A percentile compares a stretch with the other conserved stretches of the same genome.
These are phyloP conservation scores for Lycocerus yunnanus DNA, from an alignment of 2,888 invertebrate species.

Conservation along the genomic window DNA sequence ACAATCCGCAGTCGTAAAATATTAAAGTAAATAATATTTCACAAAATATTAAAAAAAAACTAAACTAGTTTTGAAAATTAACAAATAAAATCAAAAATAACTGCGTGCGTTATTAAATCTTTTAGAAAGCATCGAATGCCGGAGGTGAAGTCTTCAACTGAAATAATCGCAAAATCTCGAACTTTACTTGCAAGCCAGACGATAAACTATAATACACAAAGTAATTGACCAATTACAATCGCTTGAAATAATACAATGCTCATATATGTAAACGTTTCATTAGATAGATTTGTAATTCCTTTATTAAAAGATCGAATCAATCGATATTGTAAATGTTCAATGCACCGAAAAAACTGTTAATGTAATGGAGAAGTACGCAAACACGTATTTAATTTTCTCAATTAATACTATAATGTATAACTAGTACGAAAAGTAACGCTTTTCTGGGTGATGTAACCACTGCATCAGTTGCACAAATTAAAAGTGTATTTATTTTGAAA, in stretches of 20 bases:
- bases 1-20: too few relatives aligned
- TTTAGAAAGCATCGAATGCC: neutral
- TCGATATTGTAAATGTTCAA: neutral
- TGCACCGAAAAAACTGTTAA: neutral
- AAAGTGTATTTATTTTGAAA: too few relatives aligned
- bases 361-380: neutral
- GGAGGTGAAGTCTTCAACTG: neutral
- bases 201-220: constrained; percentile 13
- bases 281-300: constrained; percentile 6
- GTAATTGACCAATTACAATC: constrained; percentile 19
- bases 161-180: neutral
- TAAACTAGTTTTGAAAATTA: neutral
- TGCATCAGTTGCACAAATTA: too few relatives aligned
- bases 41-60: too few relatives aligned
- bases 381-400: neutral
- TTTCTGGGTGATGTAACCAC: too few relatives aligned
- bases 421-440: too few relatives aligned
- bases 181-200: neutral
- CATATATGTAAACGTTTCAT: constrained; percentile 4
- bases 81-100: neutral
- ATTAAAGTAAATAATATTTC: too few relatives aligned
- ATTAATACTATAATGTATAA: too few relatives aligned
- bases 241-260: constrained; percentile 15
- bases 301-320: neutral
- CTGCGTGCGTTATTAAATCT: neutral